Evolutionary conservation across 2,113 vertebrate species (phyloP), one percentile per base, ranked within the genome.

Genomic region (Pterocles gutturalis): DNA sequence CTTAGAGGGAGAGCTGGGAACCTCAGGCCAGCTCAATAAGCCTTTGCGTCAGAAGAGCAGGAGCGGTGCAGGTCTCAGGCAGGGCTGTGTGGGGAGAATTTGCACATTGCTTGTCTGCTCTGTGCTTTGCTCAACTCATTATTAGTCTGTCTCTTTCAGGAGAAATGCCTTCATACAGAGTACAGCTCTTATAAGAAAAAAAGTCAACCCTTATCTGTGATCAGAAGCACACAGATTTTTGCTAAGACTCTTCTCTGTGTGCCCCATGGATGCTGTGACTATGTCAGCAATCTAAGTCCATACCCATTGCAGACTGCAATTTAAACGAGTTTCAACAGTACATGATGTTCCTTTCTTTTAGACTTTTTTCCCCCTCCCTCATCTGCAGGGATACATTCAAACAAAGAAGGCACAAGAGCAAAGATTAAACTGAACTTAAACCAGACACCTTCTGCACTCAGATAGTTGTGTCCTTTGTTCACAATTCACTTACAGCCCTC

Each of bases 381-480:
- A 0, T 60, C 64, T 79, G 29, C 43, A 84, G 45, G 22, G 36
- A 46, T 45, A 15, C 9, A 16, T 60, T 90, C 61, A 71, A 55
- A 92, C 48, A 87, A 66, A 83, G 61, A 41, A 57, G 25, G 72
- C 34, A 55, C 38, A 76, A 72, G 70, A 93, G 53, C 33, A 93
- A 82, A 95, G 86, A 97, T 91, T 67, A 94, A 89, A 76, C 66
- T 73, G 83, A 89, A 87, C 61, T 96, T 90, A 83, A 86, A 83
- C n/a, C 55, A 90, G 95, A 76, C 55, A 89, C 83, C 72, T 90
- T 57, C 76, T 75, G 46, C 61, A 41, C 83, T 93, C 75, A 66
- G 75, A 72, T 73, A 80, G 53, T 76, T 61, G 9, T 79, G 57
- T 82, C 69, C 45, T 95, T 97, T 87, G 80, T 93, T 95, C 83